A percentile compares a stretch with the other conserved stretches of the same genome.
phyloP scores from a whole-genome alignment of 2,797 vertebrate genomes.

The Fistularia tabacaria region DNA sequence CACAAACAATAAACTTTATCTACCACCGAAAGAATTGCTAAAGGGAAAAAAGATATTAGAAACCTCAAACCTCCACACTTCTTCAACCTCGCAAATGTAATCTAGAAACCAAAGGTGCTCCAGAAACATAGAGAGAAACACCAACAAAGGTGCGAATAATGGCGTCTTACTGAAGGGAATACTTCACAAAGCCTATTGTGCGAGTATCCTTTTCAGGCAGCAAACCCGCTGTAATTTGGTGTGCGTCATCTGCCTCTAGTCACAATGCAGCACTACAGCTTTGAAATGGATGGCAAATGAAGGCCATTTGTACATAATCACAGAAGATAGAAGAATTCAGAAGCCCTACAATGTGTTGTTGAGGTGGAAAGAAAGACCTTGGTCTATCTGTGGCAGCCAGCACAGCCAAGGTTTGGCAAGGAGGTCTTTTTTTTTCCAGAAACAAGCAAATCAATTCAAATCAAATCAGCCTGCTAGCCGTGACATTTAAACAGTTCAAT shows the following conservation, averaged over 20 bases:
- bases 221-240: conserved; percentile 75
- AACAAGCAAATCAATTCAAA: conserved; percentile 79
- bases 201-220: conserved; percentile 74
- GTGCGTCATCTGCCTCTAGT: conserved; percentile 72
- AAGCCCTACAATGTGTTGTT: conserved; percentile 69
- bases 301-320: conserved; percentile 79
- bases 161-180: conserved; percentile 68
- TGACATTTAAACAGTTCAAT: conserved; percentile 76
- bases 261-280: conserved; percentile 76
- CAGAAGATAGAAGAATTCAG: conserved; percentile 74
- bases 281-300: conserved; percentile 77
- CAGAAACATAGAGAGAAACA: conserved; percentile 69
- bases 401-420: conserved; percentile 60
- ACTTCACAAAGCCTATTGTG: conserved; percentile 78
- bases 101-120: conserved; percentile 69
- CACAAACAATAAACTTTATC: conserved; percentile 5
- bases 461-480: conserved; percentile 70
- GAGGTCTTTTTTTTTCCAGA: conserved; percentile 56
- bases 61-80: conserved; percentile 27
- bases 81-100: conserved; percentile 61
- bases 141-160: conserved; percentile 75
- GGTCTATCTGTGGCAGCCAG: conserved; percentile 72
- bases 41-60: conserved; percentile 35
- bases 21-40: conserved; percentile 4
- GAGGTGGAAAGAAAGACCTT: conserved; percentile 76